These are phyloP conservation scores for Choloepus hoffmanni DNA, from an alignment of 2,113 vertebrate species.

Conservation along the genomic window DNA sequence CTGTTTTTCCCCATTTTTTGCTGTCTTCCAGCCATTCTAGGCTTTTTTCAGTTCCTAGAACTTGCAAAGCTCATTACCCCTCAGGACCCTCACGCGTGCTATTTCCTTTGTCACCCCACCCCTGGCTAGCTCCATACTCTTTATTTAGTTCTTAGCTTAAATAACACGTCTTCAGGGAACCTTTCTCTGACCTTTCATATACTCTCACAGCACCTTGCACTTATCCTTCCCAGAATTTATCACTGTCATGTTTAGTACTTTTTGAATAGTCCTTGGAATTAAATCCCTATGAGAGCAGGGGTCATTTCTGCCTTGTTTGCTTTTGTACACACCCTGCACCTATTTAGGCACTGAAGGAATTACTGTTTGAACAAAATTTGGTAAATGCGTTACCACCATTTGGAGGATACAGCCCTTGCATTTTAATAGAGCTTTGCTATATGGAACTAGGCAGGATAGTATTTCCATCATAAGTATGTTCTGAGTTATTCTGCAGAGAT, in stretches of 20 bases:
- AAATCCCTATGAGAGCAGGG: neutral
- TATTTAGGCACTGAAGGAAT: too few species aligned
- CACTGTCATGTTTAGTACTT: neutral
- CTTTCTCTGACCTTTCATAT: neutral
- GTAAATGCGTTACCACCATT: too few species aligned
- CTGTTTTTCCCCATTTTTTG: neutral
- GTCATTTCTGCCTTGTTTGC: too few species aligned
- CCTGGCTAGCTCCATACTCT: too few species aligned
- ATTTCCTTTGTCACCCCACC: neutral
- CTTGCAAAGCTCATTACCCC: neutral
- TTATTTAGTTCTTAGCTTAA: constrained; percentile 10
- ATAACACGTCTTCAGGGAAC: neutral
- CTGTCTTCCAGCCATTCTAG: neutral
- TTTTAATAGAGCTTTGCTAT: too few species aligned
- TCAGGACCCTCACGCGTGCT: neutral
- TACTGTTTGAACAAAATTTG: too few species aligned
- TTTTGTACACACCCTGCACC: too few species aligned
- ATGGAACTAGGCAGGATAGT: neutral
- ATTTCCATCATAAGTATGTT: neutral
- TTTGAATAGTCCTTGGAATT: neutral
- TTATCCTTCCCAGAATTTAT: neutral
- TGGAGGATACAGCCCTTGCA: too few species aligned
- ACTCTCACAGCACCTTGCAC: neutral
- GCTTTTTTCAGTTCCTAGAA: neutral
- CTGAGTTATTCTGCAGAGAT: neutral